Evolutionary conservation across 2,797 vertebrate genomes (phyloP), one percentile per base, ranked within the genome.

Genomic region (Acrossocheilus fasciatus): DNA sequence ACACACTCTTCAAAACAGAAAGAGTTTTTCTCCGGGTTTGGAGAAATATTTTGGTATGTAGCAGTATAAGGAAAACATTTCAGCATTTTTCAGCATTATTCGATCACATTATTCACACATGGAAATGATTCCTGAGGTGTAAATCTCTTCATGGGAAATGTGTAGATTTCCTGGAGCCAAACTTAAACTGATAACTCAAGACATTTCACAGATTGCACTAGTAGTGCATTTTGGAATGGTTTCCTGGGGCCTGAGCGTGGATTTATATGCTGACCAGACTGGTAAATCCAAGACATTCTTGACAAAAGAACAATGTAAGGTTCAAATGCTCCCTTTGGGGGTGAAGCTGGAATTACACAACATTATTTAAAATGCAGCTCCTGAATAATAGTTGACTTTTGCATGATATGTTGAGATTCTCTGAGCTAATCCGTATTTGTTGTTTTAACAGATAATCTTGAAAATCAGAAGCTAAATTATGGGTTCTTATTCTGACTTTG

Each of bases 71-170:
- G 50, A 89, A 89, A 88, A 88, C 75, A 87, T 77, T 62, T 86
- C 81, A 39, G 41, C 66, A 89, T 87, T 87, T 90, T 87, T 81
- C 80, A 78, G 81, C 87, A 82, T 86, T 64, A 82, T 88, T 90
- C 84, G 86, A 77, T 74, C 87, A 81, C 84, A 73, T 74, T 82
- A 36, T 87, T 88, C 90, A 89, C 91, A 92, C 91, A 92, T 92
- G 91, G 91, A 90, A 91, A 89, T 85, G 82, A 91, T 92, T 92
- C 81, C 76, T 87, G 68, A 89, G 88, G 89, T 85, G 81, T 89
- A 90, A 91, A 91, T 91, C 88, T 89, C 85, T 91, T 91, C 90
- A 90, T 92, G 91, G 91, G 91, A 92, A 91, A 89, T 87, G 83
- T 89, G 90, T 83, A 87, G 76, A 83, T 90, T 90, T 91, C 87